phyloP scores from a whole-genome alignment of 2,888 invertebrate genomes.

The Drosophila atripex region DNA sequence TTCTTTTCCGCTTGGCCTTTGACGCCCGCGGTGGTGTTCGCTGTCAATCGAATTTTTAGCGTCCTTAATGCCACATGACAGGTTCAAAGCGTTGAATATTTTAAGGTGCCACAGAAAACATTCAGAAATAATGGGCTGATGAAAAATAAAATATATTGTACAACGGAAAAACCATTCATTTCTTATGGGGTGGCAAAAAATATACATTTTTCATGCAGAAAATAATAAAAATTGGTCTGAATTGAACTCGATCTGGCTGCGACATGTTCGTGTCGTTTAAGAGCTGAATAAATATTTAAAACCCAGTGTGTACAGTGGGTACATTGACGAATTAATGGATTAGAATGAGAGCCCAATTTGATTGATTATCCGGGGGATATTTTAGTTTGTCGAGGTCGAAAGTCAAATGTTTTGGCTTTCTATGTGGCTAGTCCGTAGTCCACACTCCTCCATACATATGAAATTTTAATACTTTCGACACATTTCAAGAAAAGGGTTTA shows the following conservation, averaged over 20 bases:
- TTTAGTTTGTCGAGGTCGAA: neutral
- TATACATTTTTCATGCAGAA: constrained; percentile 10
- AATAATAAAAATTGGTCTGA: neutral
- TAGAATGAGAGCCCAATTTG: constrained; percentile 19
- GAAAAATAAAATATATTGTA: constrained; percentile 7
- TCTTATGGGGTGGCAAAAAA: neutral
- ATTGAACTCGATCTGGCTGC: neutral
- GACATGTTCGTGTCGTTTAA: constrained; percentile 3
- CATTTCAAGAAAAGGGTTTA: neutral
- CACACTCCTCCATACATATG: neutral
- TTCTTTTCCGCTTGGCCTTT: constrained; percentile 9
- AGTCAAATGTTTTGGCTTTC: neutral
- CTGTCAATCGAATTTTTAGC: constrained; percentile 70
- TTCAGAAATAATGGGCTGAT: constrained; percentile 4
- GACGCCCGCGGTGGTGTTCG: constrained; percentile 23
- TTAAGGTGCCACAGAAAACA: constrained; percentile 48
- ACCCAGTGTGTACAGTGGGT: neutral
- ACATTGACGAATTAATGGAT: constrained; percentile 27
- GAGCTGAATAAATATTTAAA: constrained; percentile 23
- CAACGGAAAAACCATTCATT: neutral
- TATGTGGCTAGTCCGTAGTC: neutral
- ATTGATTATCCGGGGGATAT: constrained; percentile 14
- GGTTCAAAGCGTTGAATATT: constrained; percentile 61
- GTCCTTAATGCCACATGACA: constrained; percentile 66
- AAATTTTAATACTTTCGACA: neutral